Percentiles rank a stretch among this genome's conserved stretches.
Conservation (phyloP, 2,888 invertebrate species). For the Eilema caniola region DNA sequence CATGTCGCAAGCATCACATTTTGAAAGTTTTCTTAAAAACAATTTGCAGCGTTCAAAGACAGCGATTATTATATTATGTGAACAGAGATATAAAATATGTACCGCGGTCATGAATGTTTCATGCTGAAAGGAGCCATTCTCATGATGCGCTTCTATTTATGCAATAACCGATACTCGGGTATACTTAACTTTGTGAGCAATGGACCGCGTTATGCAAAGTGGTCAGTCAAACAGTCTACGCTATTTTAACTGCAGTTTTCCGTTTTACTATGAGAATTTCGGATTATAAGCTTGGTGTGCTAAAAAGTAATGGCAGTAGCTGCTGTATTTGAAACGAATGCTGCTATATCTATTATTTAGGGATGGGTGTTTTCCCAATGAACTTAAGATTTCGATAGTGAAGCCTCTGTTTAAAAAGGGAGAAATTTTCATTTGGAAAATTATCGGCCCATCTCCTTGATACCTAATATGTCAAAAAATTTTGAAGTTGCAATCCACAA, state of each 20-base stretch:
- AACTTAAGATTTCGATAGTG: too few species aligned
- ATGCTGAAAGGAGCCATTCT: conserved; percentile 41
- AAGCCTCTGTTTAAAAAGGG: too few species aligned
- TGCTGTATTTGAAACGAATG: not conserved
- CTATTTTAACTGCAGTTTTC: conserved; percentile 34
- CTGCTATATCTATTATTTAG: not conserved
- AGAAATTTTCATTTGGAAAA: too few species aligned
- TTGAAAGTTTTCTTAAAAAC: conserved; percentile 19
- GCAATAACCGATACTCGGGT: conserved; percentile 42
- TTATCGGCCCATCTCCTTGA: too few species aligned
- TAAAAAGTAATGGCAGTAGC: not conserved
- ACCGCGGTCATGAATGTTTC: conserved; percentile 52
- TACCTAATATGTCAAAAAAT: too few species aligned
- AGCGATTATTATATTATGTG: conserved; percentile 41
- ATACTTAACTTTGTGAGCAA: conserved; percentile 39
- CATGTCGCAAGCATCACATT: not conserved
- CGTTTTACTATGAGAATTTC: conserved; percentile 20
- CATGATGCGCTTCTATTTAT: conserved; percentile 45
- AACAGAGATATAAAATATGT: conserved; percentile 40
- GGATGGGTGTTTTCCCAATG: too few species aligned
- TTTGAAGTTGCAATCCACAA: too few species aligned
- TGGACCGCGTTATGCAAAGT: conserved; percentile 45
- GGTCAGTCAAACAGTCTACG: conserved; percentile 25
- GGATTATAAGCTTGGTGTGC: not conserved
- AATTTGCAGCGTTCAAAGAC: conserved; percentile 38